Percentiles rank a stretch among this genome's conserved stretches.
These are phyloP conservation scores for Caenorhabditis remanei DNA, from an alignment of 1,140 invertebrate species.

Conservation along the genomic window DNA sequence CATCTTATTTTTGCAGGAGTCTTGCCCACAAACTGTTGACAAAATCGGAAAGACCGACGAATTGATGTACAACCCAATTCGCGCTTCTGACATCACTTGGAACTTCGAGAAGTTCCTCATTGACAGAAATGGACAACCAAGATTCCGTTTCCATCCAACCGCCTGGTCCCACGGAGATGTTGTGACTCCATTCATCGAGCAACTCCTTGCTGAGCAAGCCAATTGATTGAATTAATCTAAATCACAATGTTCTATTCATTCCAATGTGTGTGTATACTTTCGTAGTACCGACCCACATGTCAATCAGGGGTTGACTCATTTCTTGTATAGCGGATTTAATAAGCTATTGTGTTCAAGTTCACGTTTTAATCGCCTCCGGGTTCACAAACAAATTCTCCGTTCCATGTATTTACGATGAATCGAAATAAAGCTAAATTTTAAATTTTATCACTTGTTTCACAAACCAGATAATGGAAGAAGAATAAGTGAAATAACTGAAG, in stretches of 20 bases:
- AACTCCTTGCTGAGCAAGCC: slow-evolving; percentile 71
- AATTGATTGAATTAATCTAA: neutral
- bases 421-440: slow-evolving; percentile 28
- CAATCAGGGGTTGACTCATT: slow-evolving; percentile 34
- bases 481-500: too few species aligned
- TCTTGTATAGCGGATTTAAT: slow-evolving; percentile 41
- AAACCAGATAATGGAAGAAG: too few species aligned
- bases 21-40: slow-evolving; percentile 77
- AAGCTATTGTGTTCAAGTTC: slow-evolving; percentile 12
- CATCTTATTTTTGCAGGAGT: slow-evolving; percentile 70
- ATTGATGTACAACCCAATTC: slow-evolving; percentile 77
- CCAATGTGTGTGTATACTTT: slow-evolving; percentile 52
- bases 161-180: slow-evolving; percentile 77
- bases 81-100: slow-evolving; percentile 79
- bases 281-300: slow-evolving; percentile 36
- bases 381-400: neutral
- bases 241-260: slow-evolving; percentile 31
- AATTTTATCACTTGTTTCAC: neutral
- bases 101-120: slow-evolving; percentile 81
- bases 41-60: slow-evolving; percentile 76
- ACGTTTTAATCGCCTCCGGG: slow-evolving; percentile 54
- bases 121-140: slow-evolving; percentile 73
- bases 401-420: slow-evolving; percentile 14
- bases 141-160: slow-evolving; percentile 77
- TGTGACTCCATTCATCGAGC: slow-evolving; percentile 73